Evolutionary conservation across 1,140 invertebrate species (phyloP).

Genomic region (Euura saliciscinereae): DNA sequence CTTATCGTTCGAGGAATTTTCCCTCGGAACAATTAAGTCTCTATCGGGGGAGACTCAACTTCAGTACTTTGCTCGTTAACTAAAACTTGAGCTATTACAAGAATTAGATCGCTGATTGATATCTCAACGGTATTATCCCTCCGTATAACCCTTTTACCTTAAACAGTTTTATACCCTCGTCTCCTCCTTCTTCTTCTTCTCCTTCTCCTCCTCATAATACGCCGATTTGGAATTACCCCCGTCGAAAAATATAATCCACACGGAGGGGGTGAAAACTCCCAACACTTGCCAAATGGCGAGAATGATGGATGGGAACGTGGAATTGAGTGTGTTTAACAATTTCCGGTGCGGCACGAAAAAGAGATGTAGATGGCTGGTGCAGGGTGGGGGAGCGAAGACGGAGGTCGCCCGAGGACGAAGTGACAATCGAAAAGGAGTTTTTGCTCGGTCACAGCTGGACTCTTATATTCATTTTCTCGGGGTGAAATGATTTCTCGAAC

Average conservation of each 20-base stretch:
- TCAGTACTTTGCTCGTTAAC: constrained; percentile 45
- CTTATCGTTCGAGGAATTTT: constrained; percentile 46
- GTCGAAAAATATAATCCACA: too few species aligned
- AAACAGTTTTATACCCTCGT: background rate
- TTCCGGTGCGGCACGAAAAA: background rate
- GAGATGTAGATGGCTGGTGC: background rate
- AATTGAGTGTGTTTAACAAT: background rate
- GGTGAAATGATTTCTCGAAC: constrained; percentile 10
- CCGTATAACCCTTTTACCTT: background rate
- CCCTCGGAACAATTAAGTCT: constrained; percentile 46
- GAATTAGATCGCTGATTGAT: constrained; percentile 12
- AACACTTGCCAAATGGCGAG: background rate
- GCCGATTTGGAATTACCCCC: too few species aligned
- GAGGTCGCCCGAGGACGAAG: background rate
- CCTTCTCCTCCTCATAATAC: too few species aligned
- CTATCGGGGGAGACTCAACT: constrained; percentile 36
- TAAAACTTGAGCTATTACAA: constrained; percentile 35
- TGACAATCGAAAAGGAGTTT: constrained; percentile 14
- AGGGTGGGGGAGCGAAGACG: background rate
- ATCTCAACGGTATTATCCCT: constrained; percentile 2
- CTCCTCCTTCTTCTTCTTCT: background rate
- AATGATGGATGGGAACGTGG: background rate
- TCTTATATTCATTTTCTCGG: constrained; percentile 15
- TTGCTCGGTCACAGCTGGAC: constrained; percentile 15
- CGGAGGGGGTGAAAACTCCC: background rate